Conservation (phyloP, 2,797 vertebrate genomes). For the Limosa lapponica region DNA sequence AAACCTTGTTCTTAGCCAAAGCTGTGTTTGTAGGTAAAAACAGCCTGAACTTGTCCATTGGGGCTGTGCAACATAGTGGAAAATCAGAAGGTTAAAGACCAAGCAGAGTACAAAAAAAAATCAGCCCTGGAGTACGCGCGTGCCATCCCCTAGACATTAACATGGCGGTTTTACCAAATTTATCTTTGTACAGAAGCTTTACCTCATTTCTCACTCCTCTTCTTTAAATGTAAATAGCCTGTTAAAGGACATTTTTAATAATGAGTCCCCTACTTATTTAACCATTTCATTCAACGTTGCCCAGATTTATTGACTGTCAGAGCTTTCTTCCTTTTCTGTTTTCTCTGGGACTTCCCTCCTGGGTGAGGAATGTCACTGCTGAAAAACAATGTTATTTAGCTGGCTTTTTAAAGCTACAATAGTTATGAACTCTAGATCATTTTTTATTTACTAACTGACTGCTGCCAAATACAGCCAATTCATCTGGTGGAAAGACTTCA, state of each 20-base stretch:
- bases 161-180: neutral
- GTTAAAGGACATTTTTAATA: conserved; percentile 55
- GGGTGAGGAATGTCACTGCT: conserved; percentile 48
- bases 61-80: conserved; percentile 50
- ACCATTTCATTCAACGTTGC: conserved; percentile 50
- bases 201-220: conserved; percentile 19
- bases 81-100: conserved; percentile 61
- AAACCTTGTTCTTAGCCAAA: conserved; percentile 46
- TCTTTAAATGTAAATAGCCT: conserved; percentile 43
- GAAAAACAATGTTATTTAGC: conserved; percentile 59
- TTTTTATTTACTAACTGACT: conserved; percentile 56
- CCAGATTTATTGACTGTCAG: conserved; percentile 58
- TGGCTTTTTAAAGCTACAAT: conserved; percentile 47
- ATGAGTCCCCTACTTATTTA: conserved; percentile 37
- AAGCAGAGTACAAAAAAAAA: conserved; percentile 8
- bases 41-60: conserved; percentile 29
- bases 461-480: conserved; percentile 61
- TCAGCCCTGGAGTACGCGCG: neutral
- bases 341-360: conserved; percentile 32
- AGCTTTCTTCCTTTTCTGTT: conserved; percentile 36
- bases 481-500: conserved; percentile 51
- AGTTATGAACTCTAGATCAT: conserved; percentile 54
- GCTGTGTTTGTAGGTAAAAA: conserved; percentile 50
- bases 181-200: conserved; percentile 42
- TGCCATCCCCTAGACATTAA: neutral